Conservation (phyloP, 2,113 vertebrate genomes). For the Rhinoderma darwinii region DNA sequence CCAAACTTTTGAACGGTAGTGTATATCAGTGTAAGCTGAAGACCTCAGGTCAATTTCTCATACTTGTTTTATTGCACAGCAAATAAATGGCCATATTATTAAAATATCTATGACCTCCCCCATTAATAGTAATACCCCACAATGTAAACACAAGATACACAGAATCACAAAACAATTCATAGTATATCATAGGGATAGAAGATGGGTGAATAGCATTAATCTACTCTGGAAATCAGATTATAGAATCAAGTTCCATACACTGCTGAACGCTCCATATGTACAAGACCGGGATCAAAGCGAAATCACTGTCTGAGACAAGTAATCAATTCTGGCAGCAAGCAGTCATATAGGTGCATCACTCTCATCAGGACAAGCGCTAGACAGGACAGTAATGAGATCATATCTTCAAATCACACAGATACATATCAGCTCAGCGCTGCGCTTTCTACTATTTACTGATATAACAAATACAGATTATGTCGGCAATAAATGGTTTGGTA, state of each 20-base stretch:
- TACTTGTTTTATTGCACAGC: too few relatives aligned
- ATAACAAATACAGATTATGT: neutral
- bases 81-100: neutral
- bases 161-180: neutral
- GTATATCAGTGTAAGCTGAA: too few relatives aligned
- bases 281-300: constrained; percentile 9
- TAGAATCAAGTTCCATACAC: constrained; percentile 9
- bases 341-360: neutral
- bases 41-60: too few relatives aligned
- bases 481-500: neutral
- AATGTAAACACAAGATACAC: neutral
- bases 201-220: neutral
- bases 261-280: neutral
- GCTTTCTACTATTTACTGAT: neutral
- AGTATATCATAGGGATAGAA: neutral
- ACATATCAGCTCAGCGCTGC: neutral
- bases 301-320: constrained; percentile 20
- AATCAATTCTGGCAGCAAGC: constrained; percentile 21
- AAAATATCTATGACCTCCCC: neutral
- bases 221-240: constrained; percentile 8
- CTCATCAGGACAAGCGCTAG: constrained; percentile 17
- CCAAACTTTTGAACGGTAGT: too few relatives aligned
- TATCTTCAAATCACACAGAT: constrained; percentile 4
- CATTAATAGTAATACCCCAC: neutral
- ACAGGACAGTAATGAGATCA: constrained; percentile 16